Percentiles rank a stretch among this genome's conserved stretches.
Evolutionary conservation across 2,113 vertebrate genomes (phyloP).

Genomic region (Tachysurus fulvidraco): DNA sequence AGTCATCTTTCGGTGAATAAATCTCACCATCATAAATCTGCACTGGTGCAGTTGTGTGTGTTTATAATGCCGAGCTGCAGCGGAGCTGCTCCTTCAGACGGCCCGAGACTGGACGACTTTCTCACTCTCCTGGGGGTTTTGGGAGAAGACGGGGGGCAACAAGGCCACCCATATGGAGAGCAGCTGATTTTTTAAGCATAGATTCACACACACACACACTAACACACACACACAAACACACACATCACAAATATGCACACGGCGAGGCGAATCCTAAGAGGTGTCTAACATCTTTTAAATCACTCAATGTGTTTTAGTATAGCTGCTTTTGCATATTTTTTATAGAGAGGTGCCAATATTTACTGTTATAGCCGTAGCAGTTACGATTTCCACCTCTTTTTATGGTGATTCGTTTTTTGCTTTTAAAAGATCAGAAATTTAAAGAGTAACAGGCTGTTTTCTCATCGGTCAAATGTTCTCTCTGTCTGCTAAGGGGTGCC

Average conservation of each 20-base stretch:
- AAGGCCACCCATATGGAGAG: constrained; percentile 78
- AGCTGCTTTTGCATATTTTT: not conserved
- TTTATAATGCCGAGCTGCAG: constrained; percentile 63
- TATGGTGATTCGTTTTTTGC: not conserved
- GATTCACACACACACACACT: constrained; percentile 7
- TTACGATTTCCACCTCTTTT: not conserved
- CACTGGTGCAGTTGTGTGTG: constrained; percentile 46
- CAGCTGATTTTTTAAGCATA: constrained; percentile 70
- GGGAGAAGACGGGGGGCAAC: constrained; percentile 36
- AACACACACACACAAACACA: not conserved
- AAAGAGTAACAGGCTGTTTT: too few species aligned
- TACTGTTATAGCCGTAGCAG: not conserved
- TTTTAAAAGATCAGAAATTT: too few species aligned
- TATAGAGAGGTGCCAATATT: not conserved
- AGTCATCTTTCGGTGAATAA: constrained; percentile 63
- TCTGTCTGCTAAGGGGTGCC: not conserved
- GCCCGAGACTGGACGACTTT: constrained; percentile 63
- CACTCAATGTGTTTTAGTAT: not conserved
- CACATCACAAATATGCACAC: not conserved
- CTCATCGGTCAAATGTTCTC: not conserved
- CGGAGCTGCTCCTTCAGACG: constrained; percentile 36
- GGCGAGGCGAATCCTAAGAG: not conserved
- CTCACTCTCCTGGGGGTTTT: constrained; percentile 58
- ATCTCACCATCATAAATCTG: constrained; percentile 65
- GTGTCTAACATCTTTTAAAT: not conserved